Evolutionary conservation across 2,797 vertebrate species (phyloP).

Genomic region (Rhyacichthys aspro): DNA sequence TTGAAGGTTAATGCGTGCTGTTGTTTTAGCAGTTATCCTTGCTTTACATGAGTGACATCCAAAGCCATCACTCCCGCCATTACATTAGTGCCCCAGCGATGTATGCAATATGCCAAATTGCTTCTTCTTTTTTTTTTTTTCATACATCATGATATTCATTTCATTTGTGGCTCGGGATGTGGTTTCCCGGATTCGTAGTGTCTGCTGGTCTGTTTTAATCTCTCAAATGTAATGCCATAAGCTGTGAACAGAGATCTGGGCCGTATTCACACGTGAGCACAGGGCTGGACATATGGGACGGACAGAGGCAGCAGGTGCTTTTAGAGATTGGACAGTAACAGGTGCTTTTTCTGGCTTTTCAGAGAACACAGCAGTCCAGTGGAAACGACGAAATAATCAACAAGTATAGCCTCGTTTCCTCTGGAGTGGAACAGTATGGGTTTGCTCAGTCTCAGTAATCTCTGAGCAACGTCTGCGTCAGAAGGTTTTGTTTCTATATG

Average conservation of each 20-base stretch:
- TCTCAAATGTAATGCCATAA: conserved; percentile 65
- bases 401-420: too few species aligned
- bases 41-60: conserved; percentile 68
- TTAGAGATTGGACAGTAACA: conserved; percentile 40
- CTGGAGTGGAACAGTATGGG: too few species aligned
- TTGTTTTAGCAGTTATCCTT: conserved; percentile 76
- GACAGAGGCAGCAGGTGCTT: conserved; percentile 48
- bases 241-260: conserved; percentile 70
- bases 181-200: conserved; percentile 57
- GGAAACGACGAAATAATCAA: background rate
- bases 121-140: conserved; percentile 31
- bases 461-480: too few species aligned
- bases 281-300: conserved; percentile 62
- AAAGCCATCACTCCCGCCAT: conserved; percentile 66
- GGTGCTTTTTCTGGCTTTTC: conserved; percentile 27
- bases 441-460: too few species aligned
- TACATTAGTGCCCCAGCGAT: conserved; percentile 65
- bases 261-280: conserved; percentile 66
- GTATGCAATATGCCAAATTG: conserved; percentile 80
- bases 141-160: conserved; percentile 64
- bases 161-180: conserved; percentile 51
- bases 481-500: too few species aligned
- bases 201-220: conserved; percentile 72
- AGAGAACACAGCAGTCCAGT: conserved; percentile 2
- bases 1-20: conserved; percentile 75